A percentile compares a stretch with the other conserved stretches of the same genome.
phyloP scores from a whole-genome alignment of 2,113 vertebrate genomes.

The Origma solitaria region DNA sequence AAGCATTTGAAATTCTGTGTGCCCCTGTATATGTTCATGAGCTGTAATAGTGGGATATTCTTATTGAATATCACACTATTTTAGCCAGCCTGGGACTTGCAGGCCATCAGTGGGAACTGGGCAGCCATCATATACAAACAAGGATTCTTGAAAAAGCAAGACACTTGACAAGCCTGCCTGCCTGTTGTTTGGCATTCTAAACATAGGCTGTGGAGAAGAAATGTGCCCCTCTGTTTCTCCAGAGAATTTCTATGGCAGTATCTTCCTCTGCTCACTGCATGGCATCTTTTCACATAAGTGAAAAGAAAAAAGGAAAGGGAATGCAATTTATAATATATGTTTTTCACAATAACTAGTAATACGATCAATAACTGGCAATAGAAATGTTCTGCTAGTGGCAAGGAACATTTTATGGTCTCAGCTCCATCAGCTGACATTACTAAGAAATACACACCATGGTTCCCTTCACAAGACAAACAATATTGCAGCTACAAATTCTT shows the following conservation, averaged over 20 bases:
- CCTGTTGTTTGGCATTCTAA: not conserved
- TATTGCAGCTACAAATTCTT: conserved; percentile 13
- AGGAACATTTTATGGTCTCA: conserved; percentile 36
- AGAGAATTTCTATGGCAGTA: not conserved
- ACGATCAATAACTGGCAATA: conserved; percentile 45
- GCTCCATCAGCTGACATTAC: conserved; percentile 13
- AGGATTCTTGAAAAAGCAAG: not conserved
- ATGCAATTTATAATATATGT: conserved; percentile 28
- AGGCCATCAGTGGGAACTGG: not conserved
- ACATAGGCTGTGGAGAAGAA: not conserved
- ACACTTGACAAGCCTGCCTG: not conserved
- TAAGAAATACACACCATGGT: conserved; percentile 6
- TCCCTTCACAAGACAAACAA: conserved; percentile 38
- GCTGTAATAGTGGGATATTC: not conserved
- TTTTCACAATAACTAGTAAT: conserved; percentile 42
- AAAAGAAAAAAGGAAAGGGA: not conserved
- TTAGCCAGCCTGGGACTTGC: not conserved
- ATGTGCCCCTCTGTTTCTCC: not conserved
- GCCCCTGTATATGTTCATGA: not conserved
- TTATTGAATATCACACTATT: not conserved
- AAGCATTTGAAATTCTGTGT: not conserved
- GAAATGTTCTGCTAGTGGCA: conserved; percentile 15
- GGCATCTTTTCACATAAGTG: not conserved
- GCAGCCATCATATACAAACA: not conserved
- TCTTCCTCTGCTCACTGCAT: not conserved